A percentile compares a stretch with the other conserved stretches of the same genome.
phyloP scores from a whole-genome alignment of 2,113 vertebrate genomes.

The Mugil cephalus region DNA sequence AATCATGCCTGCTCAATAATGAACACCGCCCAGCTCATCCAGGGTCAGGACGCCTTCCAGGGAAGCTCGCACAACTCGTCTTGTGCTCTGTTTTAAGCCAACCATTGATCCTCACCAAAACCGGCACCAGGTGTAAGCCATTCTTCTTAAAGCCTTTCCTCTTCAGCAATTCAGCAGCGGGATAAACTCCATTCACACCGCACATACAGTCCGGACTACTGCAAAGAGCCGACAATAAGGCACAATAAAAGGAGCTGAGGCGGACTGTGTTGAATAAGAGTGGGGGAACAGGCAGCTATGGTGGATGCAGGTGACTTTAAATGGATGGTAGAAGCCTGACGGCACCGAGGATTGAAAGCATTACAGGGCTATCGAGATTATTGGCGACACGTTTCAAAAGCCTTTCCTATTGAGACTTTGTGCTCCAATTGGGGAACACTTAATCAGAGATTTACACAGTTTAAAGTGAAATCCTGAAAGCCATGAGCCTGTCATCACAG shows the following conservation, averaged over 20 bases:
- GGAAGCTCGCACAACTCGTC: not conserved
- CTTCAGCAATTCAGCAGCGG: constrained; percentile 9
- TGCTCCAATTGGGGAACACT: constrained; percentile 31
- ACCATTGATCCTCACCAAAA: constrained; percentile 39
- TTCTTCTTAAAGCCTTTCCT: constrained; percentile 45
- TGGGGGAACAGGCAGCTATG: constrained; percentile 10
- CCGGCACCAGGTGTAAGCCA: constrained; percentile 44
- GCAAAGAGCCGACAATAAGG: constrained; percentile 43
- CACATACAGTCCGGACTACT: constrained; percentile 25
- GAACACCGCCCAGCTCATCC: not conserved
- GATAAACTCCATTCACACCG: constrained; percentile 31
- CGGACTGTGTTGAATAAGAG: constrained; percentile 38
- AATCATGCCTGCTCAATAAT: constrained; percentile 46
- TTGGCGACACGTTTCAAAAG: constrained; percentile 66
- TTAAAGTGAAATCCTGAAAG: constrained; percentile 67
- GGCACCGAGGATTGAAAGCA: constrained; percentile 60
- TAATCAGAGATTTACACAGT: constrained; percentile 73
- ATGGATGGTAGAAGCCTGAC: constrained; percentile 44
- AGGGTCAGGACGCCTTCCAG: constrained; percentile 14
- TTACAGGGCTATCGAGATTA: constrained; percentile 72
- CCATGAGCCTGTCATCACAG: constrained; percentile 29
- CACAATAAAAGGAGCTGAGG: constrained; percentile 41
- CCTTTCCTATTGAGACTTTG: constrained; percentile 48
- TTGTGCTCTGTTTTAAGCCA: constrained; percentile 12
- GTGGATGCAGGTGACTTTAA: constrained; percentile 39